Evolutionary conservation across 2,888 invertebrate species (phyloP).

Genomic region (Tetrapedia diversipes): DNA sequence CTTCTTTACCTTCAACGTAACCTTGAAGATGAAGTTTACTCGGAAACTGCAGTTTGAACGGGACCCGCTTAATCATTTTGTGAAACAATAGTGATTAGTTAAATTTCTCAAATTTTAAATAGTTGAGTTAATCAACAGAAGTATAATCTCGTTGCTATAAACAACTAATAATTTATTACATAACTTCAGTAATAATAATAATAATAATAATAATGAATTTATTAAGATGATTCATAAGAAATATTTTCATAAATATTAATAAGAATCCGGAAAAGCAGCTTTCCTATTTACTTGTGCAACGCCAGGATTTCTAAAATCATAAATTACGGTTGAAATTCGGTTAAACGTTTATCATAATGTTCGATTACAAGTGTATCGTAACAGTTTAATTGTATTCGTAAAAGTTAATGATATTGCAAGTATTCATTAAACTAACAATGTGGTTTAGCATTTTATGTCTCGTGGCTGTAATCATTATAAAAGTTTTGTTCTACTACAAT

Average conservation of each 20-base stretch:
- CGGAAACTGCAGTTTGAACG: not conserved
- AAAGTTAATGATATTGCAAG: not conserved
- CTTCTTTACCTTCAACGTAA: not conserved
- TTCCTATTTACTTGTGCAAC: too few relatives aligned
- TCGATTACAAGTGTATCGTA: not conserved
- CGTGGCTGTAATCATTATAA: conserved; percentile 58
- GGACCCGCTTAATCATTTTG: not conserved
- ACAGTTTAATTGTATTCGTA: not conserved
- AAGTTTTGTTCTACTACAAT: conserved; percentile 60
- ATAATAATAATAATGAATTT: too few relatives aligned
- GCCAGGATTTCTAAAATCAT: not conserved
- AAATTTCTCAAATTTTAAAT: not conserved
- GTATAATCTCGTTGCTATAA: not conserved
- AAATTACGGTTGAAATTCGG: too few relatives aligned
- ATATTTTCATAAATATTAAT: too few relatives aligned
- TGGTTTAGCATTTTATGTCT: conserved; percentile 70
- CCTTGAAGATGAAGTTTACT: not conserved
- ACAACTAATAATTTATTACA: too few relatives aligned
- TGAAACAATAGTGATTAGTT: not conserved
- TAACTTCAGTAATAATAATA: too few relatives aligned
- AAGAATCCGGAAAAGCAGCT: too few relatives aligned
- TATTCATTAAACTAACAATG: conserved; percentile 60
- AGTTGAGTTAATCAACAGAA: not conserved
- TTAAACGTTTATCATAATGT: not conserved
- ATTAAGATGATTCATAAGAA: too few relatives aligned